These are phyloP conservation scores for Coronaproctus castanopsis DNA, from an alignment of 2,888 invertebrate genomes.

Conservation along the genomic window DNA sequence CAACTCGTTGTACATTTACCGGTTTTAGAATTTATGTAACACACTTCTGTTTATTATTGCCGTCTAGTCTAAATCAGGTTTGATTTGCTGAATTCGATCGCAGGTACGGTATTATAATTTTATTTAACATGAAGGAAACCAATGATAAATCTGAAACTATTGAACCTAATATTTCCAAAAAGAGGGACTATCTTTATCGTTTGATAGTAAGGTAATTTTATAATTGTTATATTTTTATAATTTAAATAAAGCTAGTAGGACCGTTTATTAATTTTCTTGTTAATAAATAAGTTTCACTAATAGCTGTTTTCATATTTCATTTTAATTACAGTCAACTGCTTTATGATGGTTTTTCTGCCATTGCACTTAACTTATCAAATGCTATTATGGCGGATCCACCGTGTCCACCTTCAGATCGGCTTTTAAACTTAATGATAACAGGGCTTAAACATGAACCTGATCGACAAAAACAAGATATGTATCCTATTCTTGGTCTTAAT, in stretches of 20 bases:
- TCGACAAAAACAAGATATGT: constrained; percentile 31
- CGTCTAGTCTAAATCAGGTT: too few species aligned
- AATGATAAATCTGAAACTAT: constrained; percentile 1
- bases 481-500: constrained; percentile 33
- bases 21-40: too few species aligned
- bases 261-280: neutral
- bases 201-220: constrained; percentile 65
- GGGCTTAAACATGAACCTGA: constrained; percentile 72
- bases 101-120: too few species aligned
- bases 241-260: neutral
- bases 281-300: neutral
- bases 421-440: constrained; percentile 60
- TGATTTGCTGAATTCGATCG: too few species aligned
- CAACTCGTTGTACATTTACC: too few species aligned
- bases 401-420: constrained; percentile 85
- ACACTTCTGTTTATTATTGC: too few species aligned
- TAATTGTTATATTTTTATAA: neutral
- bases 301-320: too few species aligned
- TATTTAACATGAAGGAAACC: constrained; percentile 10
- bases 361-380: constrained; percentile 66
- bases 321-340: constrained; percentile 62
- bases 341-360: constrained; percentile 90
- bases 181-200: constrained; percentile 69
- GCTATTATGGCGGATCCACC: constrained; percentile 77
- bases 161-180: constrained; percentile 36